A percentile compares a stretch with the other conserved stretches of the same genome.
Conservation (phyloP, 2,113 vertebrate genomes). For the Gavia stellata region DNA sequence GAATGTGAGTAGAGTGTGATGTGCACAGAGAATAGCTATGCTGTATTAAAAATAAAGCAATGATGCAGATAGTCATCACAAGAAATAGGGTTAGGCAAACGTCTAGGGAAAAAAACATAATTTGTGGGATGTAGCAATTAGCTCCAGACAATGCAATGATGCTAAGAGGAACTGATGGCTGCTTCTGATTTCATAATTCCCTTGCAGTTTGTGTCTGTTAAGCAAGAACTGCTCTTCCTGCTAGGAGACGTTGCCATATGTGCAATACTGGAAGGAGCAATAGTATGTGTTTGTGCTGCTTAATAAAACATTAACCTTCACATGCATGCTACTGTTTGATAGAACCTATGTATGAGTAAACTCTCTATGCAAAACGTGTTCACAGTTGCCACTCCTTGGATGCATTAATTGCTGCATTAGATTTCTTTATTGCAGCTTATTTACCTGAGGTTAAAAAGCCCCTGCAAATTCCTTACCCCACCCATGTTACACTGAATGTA, state of each 20-base stretch:
- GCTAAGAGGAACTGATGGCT: background rate
- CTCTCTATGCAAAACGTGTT: background rate
- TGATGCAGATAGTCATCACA: background rate
- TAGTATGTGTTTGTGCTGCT: background rate
- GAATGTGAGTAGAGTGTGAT: background rate
- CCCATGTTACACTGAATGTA: background rate
- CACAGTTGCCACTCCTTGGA: background rate
- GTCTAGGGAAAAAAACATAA: background rate
- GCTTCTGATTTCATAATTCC: slow-evolving; percentile 16
- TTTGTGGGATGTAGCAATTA: slow-evolving; percentile 8
- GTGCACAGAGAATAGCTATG: background rate
- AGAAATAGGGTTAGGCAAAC: background rate
- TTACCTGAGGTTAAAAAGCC: background rate
- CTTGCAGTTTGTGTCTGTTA: background rate
- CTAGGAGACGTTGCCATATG: background rate
- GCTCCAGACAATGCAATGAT: background rate
- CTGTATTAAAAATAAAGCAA: background rate
- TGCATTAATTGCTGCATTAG: background rate
- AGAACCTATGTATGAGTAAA: background rate
- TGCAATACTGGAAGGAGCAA: background rate
- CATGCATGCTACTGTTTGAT: rapidly evolving
- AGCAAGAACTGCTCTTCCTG: background rate
- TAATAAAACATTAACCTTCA: background rate
- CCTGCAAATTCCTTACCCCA: background rate
- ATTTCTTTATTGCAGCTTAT: background rate